Percentiles rank a stretch among this genome's conserved stretches.
Evolutionary conservation across 2,797 vertebrate species (phyloP).

Genomic region (Synaphobranchus kaupii): DNA sequence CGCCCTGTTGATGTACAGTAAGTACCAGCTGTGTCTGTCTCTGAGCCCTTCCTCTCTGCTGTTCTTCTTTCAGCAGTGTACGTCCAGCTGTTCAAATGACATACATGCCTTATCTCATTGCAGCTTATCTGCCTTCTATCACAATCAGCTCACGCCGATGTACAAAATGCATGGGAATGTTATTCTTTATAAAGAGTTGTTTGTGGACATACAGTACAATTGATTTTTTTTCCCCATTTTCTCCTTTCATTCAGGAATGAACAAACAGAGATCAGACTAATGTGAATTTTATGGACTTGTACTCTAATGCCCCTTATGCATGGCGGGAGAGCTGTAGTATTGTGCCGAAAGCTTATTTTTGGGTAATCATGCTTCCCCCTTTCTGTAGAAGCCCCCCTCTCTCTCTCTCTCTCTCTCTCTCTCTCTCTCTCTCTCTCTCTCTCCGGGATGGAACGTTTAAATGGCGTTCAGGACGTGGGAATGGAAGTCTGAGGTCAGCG

Average conservation of each 20-base stretch:
- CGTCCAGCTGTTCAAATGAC: constrained; percentile 21
- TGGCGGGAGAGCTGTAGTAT: background rate
- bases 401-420: background rate
- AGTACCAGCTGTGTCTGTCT: constrained; percentile 1
- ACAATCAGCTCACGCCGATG: background rate
- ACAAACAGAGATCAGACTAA: background rate
- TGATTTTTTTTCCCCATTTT: background rate
- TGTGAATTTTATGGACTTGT: constrained; percentile 13
- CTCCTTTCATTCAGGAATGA: background rate
- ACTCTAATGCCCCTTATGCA: background rate
- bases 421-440: background rate
- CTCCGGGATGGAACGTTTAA: background rate
- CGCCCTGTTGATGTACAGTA: background rate
- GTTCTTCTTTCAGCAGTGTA: background rate
- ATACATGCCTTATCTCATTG: background rate
- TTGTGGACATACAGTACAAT: background rate
- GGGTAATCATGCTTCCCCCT: constrained; percentile 8
- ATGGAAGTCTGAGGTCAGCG: background rate
- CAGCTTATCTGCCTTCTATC: background rate
- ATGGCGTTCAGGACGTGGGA: background rate
- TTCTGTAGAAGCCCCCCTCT: too few species aligned
- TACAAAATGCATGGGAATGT: background rate
- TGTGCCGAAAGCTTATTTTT: background rate
- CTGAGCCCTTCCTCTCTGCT: background rate
- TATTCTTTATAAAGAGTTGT: background rate